Percentiles rank a stretch among this genome's conserved stretches.
Evolutionary conservation across 2,113 vertebrate genomes (phyloP).

Genomic region (Empidonax alnorum): DNA sequence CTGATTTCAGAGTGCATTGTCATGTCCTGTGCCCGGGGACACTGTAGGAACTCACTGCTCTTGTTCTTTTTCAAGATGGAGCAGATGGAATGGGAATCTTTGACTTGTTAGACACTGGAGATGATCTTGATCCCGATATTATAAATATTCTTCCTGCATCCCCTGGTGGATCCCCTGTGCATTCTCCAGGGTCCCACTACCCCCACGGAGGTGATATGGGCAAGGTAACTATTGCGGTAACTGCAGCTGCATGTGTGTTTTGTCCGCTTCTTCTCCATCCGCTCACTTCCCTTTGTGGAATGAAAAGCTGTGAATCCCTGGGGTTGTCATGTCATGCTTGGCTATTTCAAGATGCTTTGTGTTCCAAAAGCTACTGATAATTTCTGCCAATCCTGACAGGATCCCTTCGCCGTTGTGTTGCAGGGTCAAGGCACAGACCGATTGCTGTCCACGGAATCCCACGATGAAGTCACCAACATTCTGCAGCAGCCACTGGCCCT

Average conservation of each 20-base stretch:
- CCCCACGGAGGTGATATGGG: slow-evolving; percentile 91
- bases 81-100: slow-evolving; percentile 93
- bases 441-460: slow-evolving; percentile 91
- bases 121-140: slow-evolving; percentile 94
- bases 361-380: neutral
- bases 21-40: neutral
- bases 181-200: slow-evolving; percentile 95
- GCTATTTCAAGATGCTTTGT: neutral
- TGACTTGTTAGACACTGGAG: slow-evolving; percentile 89
- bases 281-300: neutral
- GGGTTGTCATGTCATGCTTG: neutral
- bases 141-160: slow-evolving; percentile 97
- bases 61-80: slow-evolving; percentile 80
- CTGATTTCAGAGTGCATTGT: neutral
- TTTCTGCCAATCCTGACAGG: neutral
- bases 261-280: neutral
- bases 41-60: neutral
- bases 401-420: neutral
- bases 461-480: slow-evolving; percentile 97
- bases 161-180: slow-evolving; percentile 90
- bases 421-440: slow-evolving; percentile 95
- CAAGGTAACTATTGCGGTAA: slow-evolving; percentile 80
- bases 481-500: slow-evolving; percentile 98
- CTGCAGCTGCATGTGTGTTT: neutral
- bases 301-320: neutral